Evolutionary conservation across 92 coral and sea anemone species (phyloP).

Genomic region (Paragorgia papillata): DNA sequence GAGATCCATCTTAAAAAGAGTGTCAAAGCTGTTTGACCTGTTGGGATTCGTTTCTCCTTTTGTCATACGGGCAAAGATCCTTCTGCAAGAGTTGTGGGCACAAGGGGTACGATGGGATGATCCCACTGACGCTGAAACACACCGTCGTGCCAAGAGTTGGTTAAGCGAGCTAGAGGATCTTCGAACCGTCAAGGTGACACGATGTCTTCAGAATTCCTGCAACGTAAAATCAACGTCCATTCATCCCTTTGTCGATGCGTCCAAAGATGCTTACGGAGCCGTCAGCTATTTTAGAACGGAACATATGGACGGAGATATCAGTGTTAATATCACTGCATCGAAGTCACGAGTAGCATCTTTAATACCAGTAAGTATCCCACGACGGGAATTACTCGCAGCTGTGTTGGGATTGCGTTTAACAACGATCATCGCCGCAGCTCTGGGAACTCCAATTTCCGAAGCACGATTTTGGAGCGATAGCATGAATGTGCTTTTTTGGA

Average conservation of each 20-base stretch:
- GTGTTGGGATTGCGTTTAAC: conserved; percentile 37
- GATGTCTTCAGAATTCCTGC: conserved; percentile 44
- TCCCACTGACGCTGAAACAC: neutral
- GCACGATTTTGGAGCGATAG: conserved; percentile 43
- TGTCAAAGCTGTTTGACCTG: conserved; percentile 48
- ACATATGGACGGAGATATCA: conserved; percentile 32
- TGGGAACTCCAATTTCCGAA: conserved; percentile 15
- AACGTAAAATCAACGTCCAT: conserved; percentile 27
- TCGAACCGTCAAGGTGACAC: conserved; percentile 32
- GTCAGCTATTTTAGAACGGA: conserved; percentile 33
- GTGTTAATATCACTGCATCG: conserved; percentile 37
- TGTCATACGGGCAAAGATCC: conserved; percentile 37
- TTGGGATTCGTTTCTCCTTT: conserved; percentile 44
- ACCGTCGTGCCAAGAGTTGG: conserved; percentile 22
- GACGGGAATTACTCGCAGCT: conserved; percentile 30
- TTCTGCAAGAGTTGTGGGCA: conserved; percentile 42
- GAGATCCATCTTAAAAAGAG: conserved; percentile 56
- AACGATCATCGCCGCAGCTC: conserved; percentile 1
- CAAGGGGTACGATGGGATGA: conserved; percentile 43
- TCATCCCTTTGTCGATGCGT: conserved; percentile 58
- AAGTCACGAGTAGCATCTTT: conserved; percentile 61
- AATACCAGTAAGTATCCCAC: conserved; percentile 56
- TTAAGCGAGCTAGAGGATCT: conserved; percentile 37
- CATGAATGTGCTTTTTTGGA: conserved; percentile 44
- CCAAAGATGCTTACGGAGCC: conserved; percentile 58